These are phyloP conservation scores for Lagocephalus sceleratus DNA, from an alignment of 2,797 vertebrate species.

Conservation along the genomic window DNA sequence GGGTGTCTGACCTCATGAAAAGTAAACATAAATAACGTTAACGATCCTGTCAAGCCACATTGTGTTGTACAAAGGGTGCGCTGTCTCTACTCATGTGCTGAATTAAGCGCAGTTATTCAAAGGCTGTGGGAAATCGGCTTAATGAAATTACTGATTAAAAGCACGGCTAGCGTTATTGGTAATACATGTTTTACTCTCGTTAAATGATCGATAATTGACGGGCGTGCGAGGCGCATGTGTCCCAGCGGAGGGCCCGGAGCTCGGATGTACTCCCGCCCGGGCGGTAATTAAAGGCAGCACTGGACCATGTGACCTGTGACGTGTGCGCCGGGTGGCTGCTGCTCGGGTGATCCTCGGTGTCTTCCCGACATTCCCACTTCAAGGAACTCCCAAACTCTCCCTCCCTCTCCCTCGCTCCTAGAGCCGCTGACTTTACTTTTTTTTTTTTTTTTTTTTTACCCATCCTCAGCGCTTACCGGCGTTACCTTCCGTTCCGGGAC, in stretches of 20 bases:
- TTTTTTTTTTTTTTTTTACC: too few species aligned
- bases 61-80: too few species aligned
- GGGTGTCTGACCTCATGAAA: too few species aligned
- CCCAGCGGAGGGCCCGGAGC: conserved; percentile 1
- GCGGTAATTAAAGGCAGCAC: not conserved
- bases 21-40: too few species aligned
- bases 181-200: too few species aligned
- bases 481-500: conserved; percentile 62
- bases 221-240: not conserved
- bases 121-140: too few species aligned
- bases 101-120: too few species aligned
- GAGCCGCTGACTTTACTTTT: not conserved
- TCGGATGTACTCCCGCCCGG: not conserved
- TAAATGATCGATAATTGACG: too few species aligned
- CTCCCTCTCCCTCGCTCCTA: not conserved
- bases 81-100: too few species aligned
- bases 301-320: conserved; percentile 73
- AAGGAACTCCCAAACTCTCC: conserved; percentile 62
- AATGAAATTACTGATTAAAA: too few species aligned
- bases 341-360: conserved; percentile 41
- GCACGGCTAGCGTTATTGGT: too few species aligned
- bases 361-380: conserved; percentile 61
- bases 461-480: conserved; percentile 7
- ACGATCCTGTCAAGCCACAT: too few species aligned
- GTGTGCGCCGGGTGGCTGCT: conserved; percentile 30